Conservation (phyloP, 2,113 vertebrate species). For the Tetrax tetrax region DNA sequence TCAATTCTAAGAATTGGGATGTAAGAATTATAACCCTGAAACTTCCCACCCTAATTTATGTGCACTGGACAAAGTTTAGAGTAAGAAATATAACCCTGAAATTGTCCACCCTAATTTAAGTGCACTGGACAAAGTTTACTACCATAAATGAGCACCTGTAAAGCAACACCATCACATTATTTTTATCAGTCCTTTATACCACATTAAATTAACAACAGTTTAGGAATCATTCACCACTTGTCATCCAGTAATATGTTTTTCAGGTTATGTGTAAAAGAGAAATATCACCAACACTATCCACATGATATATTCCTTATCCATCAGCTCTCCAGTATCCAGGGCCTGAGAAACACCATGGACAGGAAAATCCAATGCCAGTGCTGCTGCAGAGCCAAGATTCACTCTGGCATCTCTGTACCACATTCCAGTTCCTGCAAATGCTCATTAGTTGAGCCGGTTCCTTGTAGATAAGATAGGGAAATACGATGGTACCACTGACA, state of each 20-base stretch:
- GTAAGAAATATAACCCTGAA: neutral
- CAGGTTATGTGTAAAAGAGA: neutral
- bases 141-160: neutral
- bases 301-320: neutral
- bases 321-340: neutral
- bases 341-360: neutral
- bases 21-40: neutral
- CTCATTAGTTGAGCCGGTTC: neutral
- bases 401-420: neutral
- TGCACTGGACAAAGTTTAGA: neutral
- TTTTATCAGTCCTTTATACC: neutral
- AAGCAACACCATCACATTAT: neutral
- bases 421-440: conserved; percentile 6
- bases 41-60: neutral
- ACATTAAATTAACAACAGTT: neutral
- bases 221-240: neutral
- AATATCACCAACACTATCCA: neutral
- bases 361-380: neutral
- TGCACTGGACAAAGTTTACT: neutral
- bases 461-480: conserved; percentile 19
- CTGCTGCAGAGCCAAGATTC: neutral
- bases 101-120: neutral
- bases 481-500: neutral
- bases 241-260: neutral
- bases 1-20: neutral